A percentile compares a stretch with the other conserved stretches of the same genome.
These are phyloP conservation scores for Stigmatopora argus DNA, from an alignment of 2,113 vertebrate genomes.

Conservation along the genomic window DNA sequence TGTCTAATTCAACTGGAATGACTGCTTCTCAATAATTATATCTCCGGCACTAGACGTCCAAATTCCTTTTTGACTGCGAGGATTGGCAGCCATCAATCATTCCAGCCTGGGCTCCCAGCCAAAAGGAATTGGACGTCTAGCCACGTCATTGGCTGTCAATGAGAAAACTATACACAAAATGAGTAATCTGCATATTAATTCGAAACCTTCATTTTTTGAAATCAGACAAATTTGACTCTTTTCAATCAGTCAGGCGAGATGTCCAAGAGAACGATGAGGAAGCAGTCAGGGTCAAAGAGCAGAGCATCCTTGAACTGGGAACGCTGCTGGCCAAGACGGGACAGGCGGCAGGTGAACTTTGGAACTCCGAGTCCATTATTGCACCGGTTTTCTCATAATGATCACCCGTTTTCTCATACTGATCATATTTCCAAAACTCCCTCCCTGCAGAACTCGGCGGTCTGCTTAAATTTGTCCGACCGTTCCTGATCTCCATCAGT, in stretches of 20 bases:
- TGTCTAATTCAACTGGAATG: too few relatives aligned
- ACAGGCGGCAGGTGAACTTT: conserved; percentile 86
- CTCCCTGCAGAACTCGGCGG: conserved; percentile 84
- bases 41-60: too few relatives aligned
- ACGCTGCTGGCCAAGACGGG: conserved; percentile 93
- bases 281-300: conserved; percentile 95
- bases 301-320: conserved; percentile 97
- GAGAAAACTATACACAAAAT: too few relatives aligned
- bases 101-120: too few relatives aligned
- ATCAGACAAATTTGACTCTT: neutral
- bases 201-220: neutral
- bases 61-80: too few relatives aligned
- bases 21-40: too few relatives aligned
- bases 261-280: conserved; percentile 96
- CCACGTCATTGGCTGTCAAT: too few relatives aligned
- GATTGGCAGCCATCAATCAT: too few relatives aligned
- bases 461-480: conserved; percentile 93
- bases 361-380: neutral
- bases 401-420: neutral
- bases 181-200: too few relatives aligned
- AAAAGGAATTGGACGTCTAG: too few relatives aligned
- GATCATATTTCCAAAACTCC: too few relatives aligned
- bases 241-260: conserved; percentile 85
- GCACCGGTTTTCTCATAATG: neutral
- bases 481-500: conserved; percentile 94